Evolutionary conservation across 2,888 invertebrate species (phyloP).

Genomic region (Temnothorax rugatulus): DNA sequence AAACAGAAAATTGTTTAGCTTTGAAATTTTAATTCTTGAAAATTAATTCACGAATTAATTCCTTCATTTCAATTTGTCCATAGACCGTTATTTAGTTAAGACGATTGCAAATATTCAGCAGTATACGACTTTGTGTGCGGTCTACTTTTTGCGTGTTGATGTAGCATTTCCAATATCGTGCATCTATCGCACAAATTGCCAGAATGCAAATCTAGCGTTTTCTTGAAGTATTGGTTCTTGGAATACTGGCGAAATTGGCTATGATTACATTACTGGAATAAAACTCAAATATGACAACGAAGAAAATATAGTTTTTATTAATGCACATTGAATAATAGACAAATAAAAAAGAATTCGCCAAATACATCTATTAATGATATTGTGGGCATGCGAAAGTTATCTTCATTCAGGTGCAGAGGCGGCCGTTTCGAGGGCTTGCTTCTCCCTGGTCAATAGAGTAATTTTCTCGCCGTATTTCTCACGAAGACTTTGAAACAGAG

Average conservation of each 20-base stretch:
- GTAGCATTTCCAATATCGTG: neutral
- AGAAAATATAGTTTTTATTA: neutral
- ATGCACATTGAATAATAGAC: neutral
- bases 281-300: neutral
- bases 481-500: constrained; percentile 90
- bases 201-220: neutral
- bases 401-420: constrained; percentile 30
- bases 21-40: no score
- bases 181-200: neutral
- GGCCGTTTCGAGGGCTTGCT: constrained; percentile 80
- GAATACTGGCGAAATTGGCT: neutral
- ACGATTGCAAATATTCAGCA: neutral
- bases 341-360: neutral
- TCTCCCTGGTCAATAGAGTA: constrained; percentile 87
- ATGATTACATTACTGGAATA: neutral
- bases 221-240: neutral
- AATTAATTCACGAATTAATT: neutral
- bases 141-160: neutral
- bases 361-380: neutral
- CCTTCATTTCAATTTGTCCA: neutral
- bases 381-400: neutral
- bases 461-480: constrained; percentile 91
- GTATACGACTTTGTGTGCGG: neutral
- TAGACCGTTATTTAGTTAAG: neutral
- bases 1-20: neutral